These are phyloP conservation scores for Ceyx melanurus DNA, from an alignment of 2,113 vertebrate genomes.

Conservation along the genomic window DNA sequence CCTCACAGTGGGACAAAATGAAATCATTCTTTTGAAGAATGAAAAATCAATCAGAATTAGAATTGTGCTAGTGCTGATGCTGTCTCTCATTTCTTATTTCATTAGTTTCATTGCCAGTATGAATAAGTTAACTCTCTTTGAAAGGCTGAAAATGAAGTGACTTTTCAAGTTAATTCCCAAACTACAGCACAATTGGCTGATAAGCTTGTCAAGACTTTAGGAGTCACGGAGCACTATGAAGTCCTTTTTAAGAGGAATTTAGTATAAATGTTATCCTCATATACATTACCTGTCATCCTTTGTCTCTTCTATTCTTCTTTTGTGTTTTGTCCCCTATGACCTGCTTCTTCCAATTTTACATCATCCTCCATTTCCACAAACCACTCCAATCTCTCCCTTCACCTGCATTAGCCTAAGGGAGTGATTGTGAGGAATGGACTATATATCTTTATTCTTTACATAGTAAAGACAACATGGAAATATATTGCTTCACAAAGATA, in stretches of 20 bases:
- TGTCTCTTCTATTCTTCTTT: background rate
- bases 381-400: background rate
- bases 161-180: background rate
- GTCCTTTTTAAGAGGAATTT: background rate
- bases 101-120: background rate
- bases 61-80: background rate
- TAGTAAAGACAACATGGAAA: background rate
- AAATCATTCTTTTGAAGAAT: constrained; percentile 5
- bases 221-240: background rate
- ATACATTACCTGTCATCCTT: background rate
- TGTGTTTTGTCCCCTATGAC: background rate
- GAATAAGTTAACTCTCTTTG: background rate
- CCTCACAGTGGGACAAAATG: background rate
- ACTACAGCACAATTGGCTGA: background rate
- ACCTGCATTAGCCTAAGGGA: background rate
- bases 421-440: background rate
- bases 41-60: constrained; percentile 1
- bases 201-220: background rate
- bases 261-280: background rate
- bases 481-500: background rate
- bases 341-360: background rate
- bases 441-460: background rate
- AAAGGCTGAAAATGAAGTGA: background rate
- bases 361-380: background rate
- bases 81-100: constrained; percentile 9